Percentiles rank a stretch among this genome's conserved stretches.
Conservation (phyloP, 2,113 vertebrate species). For the Strigops habroptila region DNA sequence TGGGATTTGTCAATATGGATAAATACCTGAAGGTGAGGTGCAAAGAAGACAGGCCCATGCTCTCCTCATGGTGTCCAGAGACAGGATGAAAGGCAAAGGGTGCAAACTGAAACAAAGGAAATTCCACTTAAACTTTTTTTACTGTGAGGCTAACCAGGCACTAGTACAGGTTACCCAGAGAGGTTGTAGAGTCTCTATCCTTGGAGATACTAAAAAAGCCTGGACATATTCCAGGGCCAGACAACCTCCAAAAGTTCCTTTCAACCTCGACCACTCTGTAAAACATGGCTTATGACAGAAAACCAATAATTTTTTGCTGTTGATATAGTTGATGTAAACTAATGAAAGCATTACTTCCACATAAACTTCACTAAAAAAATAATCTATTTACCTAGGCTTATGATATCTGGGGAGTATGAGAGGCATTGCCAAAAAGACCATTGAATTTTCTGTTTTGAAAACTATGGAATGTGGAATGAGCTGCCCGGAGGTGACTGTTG, state of each 20-base stretch:
- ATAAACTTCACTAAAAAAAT: background rate
- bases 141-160: background rate
- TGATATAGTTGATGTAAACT: background rate
- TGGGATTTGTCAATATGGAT: background rate
- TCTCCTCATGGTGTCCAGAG: background rate
- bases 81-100: background rate
- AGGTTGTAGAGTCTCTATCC: background rate
- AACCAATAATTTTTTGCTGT: background rate
- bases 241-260: background rate
- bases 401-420: background rate
- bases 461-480: too few species aligned
- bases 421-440: background rate
- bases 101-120: background rate
- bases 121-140: background rate
- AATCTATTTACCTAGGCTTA: background rate
- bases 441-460: background rate
- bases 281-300: background rate
- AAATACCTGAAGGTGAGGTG: background rate
- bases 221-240: background rate
- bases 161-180: background rate
- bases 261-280: too few species aligned
- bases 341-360: background rate
- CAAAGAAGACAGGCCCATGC: background rate
- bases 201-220: background rate
- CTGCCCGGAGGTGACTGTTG: rapidly evolving